Evolutionary conservation across 53 echinoderm and acorn worm species (phyloP), one percentile per base, ranked within the genome.

Genomic region (Holothuria leucospilota): DNA sequence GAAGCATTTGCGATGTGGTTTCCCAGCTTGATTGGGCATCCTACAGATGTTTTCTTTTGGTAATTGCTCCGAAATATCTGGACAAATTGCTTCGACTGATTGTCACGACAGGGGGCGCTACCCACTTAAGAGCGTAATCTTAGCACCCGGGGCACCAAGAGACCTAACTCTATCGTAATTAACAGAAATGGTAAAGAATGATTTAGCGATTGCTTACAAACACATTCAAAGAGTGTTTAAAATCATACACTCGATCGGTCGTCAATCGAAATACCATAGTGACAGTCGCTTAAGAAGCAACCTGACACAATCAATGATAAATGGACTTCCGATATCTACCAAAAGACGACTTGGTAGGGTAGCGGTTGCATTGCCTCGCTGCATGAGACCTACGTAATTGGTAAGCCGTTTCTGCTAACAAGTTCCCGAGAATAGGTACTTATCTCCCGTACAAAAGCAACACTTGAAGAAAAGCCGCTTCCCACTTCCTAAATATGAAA

Each of bases 61-160:
- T 75, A 75, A 75, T 75, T 75, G 75, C 49, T 49, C 53, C 52
- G 52, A 75, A 75, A 75, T 75, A 25, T 75, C 75, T 75, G 49
- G 75, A 75, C 75, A 75, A 75, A 75, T 75, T 75, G 75, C 75
- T 49, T 75, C 72, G 26, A 75, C 49, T 75, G 75, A 75, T 52
- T 75, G 75, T 75, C 75, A 49, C 75, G 41, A 75, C 75, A 52
- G 75, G 75, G 56, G 75, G 75, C 75, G 75, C 75, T 75, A 75
- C 75, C 75, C 51, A 75, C 52, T 75, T 75, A 75, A 46, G 75
- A 75, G 53, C 25, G 39, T 75, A 75, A 25, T 75, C 75, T 42
- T 49, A 75, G 75, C 75, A 75, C 75, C 75, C 75, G 75, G 51
- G 75, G 75, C 75, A 75, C 12, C n/a, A 13, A 28, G 51, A 75